These are phyloP conservation scores for Astyanax mexicanus DNA, from an alignment of 2,797 vertebrate genomes.

Conservation along the genomic window DNA sequence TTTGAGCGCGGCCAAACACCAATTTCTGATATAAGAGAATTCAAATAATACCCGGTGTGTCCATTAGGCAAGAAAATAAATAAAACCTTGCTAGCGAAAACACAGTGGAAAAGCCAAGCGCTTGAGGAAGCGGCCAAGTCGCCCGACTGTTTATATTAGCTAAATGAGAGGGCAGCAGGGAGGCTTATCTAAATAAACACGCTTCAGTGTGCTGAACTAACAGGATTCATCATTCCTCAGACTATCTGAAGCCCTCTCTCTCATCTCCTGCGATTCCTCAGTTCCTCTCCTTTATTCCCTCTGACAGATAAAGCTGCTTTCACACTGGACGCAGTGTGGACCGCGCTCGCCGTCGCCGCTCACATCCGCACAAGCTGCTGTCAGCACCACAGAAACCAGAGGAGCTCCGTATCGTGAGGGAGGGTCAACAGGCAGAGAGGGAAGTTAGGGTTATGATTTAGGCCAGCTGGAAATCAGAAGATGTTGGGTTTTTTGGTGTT, in stretches of 20 bases:
- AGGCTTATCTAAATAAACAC: constrained; percentile 61
- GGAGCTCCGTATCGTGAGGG: too few species aligned
- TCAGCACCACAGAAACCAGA: too few species aligned
- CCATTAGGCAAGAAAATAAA: constrained; percentile 40
- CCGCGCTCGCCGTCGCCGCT: too few species aligned
- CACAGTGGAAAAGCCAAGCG: constrained; percentile 1
- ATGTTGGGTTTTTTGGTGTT: too few species aligned
- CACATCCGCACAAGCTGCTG: too few species aligned
- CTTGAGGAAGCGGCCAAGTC: constrained; percentile 36
- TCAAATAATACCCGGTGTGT: constrained; percentile 33
- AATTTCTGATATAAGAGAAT: constrained; percentile 32
- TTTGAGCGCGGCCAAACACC: constrained; percentile 7
- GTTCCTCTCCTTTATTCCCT: constrained; percentile 16
- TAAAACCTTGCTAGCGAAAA: constrained; percentile 28
- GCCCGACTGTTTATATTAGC: constrained; percentile 16
- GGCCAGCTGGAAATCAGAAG: too few species aligned
- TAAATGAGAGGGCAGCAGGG: constrained; percentile 35
- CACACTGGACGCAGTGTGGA: background rate
- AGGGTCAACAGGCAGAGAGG: too few species aligned
- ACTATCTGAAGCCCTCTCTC: background rate
- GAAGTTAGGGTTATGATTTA: too few species aligned
- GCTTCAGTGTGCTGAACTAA: constrained; percentile 14
- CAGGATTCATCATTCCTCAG: constrained; percentile 17
- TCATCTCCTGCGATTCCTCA: background rate
- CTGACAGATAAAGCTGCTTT: constrained; percentile 6